A percentile compares a stretch with the other conserved stretches of the same genome.
Conservation (phyloP, 2,888 invertebrate genomes). For the Hypsopygia costalis region DNA sequence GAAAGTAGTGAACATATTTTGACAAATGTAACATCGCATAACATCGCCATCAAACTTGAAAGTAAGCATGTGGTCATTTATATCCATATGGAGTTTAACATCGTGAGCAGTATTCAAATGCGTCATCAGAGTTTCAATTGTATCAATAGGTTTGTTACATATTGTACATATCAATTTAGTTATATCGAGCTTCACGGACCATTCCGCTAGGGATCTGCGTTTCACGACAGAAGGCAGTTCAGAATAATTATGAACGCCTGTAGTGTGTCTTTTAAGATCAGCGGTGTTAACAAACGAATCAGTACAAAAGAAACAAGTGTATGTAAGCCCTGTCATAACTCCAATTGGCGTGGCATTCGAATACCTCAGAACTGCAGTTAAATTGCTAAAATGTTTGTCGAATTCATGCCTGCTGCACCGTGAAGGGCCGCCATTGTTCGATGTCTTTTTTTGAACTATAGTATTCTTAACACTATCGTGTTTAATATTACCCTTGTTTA, state of each 20-base stretch:
- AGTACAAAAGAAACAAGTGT: neutral
- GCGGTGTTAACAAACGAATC: neutral
- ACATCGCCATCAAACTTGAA: slow-evolving; percentile 38
- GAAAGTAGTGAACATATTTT: slow-evolving; percentile 26
- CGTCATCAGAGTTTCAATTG: slow-evolving; percentile 26
- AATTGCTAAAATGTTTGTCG: neutral
- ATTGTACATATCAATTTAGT: slow-evolving; percentile 22
- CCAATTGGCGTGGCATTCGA: neutral
- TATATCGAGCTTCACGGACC: slow-evolving; percentile 47
- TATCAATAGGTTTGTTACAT: slow-evolving; percentile 14
- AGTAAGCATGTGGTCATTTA: slow-evolving; percentile 40
- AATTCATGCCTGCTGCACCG: too few species aligned
- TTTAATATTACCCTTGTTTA: too few species aligned
- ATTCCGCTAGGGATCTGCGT: slow-evolving; percentile 23
- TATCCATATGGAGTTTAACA: slow-evolving; percentile 25
- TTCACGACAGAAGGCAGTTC: slow-evolving; percentile 30
- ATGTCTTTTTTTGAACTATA: too few species aligned
- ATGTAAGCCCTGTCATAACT: neutral
- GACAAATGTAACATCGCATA: slow-evolving; percentile 29
- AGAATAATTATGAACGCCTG: slow-evolving; percentile 11
- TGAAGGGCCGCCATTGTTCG: neutral
- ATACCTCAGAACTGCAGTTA: neutral
- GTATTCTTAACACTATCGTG: too few species aligned
- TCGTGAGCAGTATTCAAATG: slow-evolving; percentile 29
- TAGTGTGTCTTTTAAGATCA: neutral